Evolutionary conservation across 2,888 invertebrate species (phyloP).

Genomic region (Thereva unica): DNA sequence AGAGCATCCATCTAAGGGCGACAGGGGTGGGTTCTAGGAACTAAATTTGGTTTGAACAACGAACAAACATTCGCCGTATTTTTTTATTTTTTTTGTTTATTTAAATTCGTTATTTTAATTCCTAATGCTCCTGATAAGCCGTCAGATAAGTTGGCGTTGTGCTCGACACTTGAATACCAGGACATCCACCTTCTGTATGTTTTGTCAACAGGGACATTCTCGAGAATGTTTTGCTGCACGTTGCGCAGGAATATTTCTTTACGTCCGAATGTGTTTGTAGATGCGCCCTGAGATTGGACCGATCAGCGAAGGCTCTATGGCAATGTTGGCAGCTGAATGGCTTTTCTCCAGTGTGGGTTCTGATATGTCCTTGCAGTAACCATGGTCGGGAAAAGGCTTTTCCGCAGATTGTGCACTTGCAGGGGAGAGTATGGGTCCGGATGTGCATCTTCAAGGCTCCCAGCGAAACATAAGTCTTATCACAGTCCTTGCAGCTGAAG

Average conservation of each 20-base stretch:
- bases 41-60: conserved; percentile 54
- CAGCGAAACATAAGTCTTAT: conserved; percentile 92
- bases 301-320: conserved; percentile 93
- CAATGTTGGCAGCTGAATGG: conserved; percentile 96
- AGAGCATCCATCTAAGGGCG: conserved; percentile 14
- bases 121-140: conserved; percentile 28
- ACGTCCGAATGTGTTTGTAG: conserved; percentile 97
- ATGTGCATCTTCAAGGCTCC: conserved; percentile 99
- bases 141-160: conserved; percentile 21
- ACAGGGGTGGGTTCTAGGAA: conserved; percentile 52
- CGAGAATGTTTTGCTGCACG: conserved; percentile 95
- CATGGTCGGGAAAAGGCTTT: conserved; percentile 97
- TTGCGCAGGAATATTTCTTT: conserved; percentile 93
- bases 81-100: conserved; percentile 6
- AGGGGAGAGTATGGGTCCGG: conserved; percentile 94
- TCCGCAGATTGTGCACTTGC: conserved; percentile 94
- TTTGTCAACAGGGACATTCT: conserved; percentile 94
- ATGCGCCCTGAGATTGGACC: conserved; percentile 94
- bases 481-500: conserved; percentile 95
- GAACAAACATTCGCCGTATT: neutral
- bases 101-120: neutral
- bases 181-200: conserved; percentile 89
- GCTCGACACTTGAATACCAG: conserved; percentile 56
- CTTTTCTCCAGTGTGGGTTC: conserved; percentile 98
- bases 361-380: conserved; percentile 95